phyloP scores from a whole-genome alignment of 2,888 invertebrate species.

The Notodonta ziczac region DNA sequence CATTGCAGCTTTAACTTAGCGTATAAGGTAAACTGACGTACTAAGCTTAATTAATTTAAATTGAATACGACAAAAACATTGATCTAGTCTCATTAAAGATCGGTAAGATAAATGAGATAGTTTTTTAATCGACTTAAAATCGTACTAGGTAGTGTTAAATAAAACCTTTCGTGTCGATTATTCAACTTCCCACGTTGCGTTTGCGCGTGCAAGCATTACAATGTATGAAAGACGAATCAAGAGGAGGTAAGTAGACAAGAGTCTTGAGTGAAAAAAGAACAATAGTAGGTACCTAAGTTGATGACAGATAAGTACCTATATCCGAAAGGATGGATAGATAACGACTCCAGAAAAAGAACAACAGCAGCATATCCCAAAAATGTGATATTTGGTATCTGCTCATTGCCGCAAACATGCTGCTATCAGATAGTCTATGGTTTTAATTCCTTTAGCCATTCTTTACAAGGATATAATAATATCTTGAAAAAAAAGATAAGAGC shows the following conservation, averaged over 20 bases:
- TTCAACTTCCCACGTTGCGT: conserved; percentile 4
- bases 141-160: background rate
- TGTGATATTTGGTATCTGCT: too few species aligned
- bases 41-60: conserved; percentile 26
- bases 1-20: conserved; percentile 20
- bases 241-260: background rate
- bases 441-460: too few species aligned
- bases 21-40: conserved; percentile 23
- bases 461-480: too few species aligned
- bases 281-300: too few species aligned
- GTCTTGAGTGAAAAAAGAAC: too few species aligned
- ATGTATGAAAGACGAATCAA: background rate
- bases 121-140: conserved; percentile 5
- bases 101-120: background rate
- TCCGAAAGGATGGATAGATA: too few species aligned
- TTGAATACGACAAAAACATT: conserved; percentile 23
- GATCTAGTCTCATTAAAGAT: background rate
- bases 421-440: too few species aligned
- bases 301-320: too few species aligned
- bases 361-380: too few species aligned
- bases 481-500: too few species aligned
- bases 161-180: background rate
- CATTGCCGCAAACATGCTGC: too few species aligned
- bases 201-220: conserved; percentile 5
- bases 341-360: too few species aligned